Evolutionary conservation across 2,113 vertebrate genomes (phyloP).

Genomic region (Pygoscelis adeliae): DNA sequence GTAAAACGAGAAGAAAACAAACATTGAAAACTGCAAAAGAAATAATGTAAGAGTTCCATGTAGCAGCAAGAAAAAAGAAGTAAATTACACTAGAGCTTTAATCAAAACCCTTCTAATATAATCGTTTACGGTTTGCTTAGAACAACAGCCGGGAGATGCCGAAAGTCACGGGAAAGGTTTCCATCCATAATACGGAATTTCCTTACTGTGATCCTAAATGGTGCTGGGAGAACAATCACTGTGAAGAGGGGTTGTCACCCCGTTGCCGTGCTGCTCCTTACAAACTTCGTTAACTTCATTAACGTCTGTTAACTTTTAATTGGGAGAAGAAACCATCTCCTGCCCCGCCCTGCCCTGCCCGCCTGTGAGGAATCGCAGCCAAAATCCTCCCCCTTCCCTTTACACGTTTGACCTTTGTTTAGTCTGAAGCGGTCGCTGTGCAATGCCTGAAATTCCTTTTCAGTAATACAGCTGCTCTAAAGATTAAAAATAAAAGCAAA

Average conservation of each 20-base stretch:
- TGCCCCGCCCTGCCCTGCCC: rapidly evolving
- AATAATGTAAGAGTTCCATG: too few species aligned
- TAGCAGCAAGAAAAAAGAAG: background rate
- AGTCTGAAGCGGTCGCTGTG: background rate
- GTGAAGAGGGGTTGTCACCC: too few species aligned
- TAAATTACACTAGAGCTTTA: background rate
- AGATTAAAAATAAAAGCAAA: background rate
- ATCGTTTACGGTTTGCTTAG: too few species aligned
- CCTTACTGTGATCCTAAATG: rapidly evolving
- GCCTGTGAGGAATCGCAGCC: background rate
- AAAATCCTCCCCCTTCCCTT: background rate
- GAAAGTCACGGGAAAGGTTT: rapidly evolving
- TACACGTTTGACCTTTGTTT: background rate
- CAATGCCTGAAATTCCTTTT: background rate
- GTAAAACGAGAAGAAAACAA: background rate
- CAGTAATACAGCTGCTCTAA: background rate
- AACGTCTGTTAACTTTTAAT: too few species aligned
- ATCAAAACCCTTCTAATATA: rapidly evolving
- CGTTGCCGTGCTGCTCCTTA: rapidly evolving
- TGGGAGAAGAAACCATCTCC: too few species aligned
- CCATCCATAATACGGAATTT: rapidly evolving
- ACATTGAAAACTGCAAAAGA: rapidly evolving
- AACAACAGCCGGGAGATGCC: background rate
- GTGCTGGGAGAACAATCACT: too few species aligned
- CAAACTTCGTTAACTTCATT: too few species aligned